phyloP scores from a whole-genome alignment of 2,797 vertebrate genomes.

The Sphenodon punctatus region DNA sequence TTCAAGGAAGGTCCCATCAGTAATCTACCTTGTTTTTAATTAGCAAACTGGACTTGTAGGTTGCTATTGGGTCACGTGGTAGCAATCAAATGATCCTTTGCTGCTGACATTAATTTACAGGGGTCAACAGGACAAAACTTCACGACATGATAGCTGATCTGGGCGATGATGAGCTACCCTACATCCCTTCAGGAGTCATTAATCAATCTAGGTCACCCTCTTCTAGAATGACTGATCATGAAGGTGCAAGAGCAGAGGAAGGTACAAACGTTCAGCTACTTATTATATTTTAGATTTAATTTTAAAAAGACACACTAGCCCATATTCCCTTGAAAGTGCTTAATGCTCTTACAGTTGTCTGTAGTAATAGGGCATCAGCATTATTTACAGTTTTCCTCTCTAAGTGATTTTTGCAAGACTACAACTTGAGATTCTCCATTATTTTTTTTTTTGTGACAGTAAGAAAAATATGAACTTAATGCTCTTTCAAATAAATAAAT shows the following conservation, averaged over 20 bases:
- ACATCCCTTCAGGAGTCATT: slow-evolving; percentile 81
- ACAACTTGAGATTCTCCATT: slow-evolving; percentile 21
- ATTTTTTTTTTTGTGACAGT: too few species aligned
- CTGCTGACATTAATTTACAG: slow-evolving; percentile 82
- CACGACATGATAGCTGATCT: slow-evolving; percentile 83
- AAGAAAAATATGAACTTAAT: too few species aligned
- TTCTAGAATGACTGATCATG: slow-evolving; percentile 83
- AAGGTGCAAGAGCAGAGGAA: slow-evolving; percentile 84
- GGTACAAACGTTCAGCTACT: slow-evolving; percentile 78
- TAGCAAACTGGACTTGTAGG: slow-evolving; percentile 66
- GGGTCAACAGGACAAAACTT: slow-evolving; percentile 83
- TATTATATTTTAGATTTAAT: slow-evolving; percentile 65
- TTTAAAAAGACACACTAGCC: slow-evolving; percentile 38
- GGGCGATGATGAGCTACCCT: slow-evolving; percentile 80
- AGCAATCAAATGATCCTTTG: slow-evolving; percentile 76
- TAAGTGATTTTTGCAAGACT: slow-evolving; percentile 7
- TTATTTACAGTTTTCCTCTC: slow-evolving; percentile 14
- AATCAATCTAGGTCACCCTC: slow-evolving; percentile 81
- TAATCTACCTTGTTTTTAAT: slow-evolving; percentile 57
- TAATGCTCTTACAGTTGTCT: slow-evolving; percentile 23
- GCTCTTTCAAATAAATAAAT: too few species aligned
- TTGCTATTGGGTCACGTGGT: slow-evolving; percentile 66
- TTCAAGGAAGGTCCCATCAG: slow-evolving; percentile 42
- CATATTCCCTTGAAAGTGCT: slow-evolving; percentile 31
- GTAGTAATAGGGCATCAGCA: slow-evolving; percentile 3